Evolutionary conservation across 2,888 invertebrate species (phyloP), one percentile per base, ranked within the genome.

Genomic region (Heteropelma amictum): DNA sequence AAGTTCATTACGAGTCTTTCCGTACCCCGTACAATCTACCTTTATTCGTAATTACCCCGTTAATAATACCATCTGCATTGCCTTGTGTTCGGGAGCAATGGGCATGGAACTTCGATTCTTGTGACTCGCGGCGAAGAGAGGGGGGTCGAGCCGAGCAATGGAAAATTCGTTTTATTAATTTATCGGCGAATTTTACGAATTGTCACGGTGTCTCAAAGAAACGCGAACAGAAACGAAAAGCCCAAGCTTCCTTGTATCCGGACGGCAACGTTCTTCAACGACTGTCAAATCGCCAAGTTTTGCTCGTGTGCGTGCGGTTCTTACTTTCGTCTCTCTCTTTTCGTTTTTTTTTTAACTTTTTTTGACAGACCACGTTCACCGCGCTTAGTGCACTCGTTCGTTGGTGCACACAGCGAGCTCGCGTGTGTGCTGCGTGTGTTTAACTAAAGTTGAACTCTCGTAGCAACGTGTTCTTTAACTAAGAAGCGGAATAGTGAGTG

Each of bases 61-160:
- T 81, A 84, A 81, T 79, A 80, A 80, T 81, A 82, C 86, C 86
- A 85, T 85, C 85, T 86, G 86, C 79, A 84, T 77, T 58, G 79
- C 72, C 60, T 74, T 69, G 74, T 70, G 75, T 76, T 77, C 77
- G 72, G 69, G 75, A 73, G 65, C 75, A 77, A 74, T 77, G 78
- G 78, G 78, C 76, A 76, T 76, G 79, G 73, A 80, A 77, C 77
- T 71, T 78, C 72, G 67, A 61, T 58, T 72, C 72, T 65, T 17
- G 51, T 40, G 56, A 23, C 53, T 51, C 51, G 28, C 42, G 28
- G 49, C n/a, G 38, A 3, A 17, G 26, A 10, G 51, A 28, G 14
- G 17, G 38, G 14, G 17, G 42, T n/a, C 33, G 23, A 47, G 21
- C 38, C 30, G 5, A 26, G 28, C 40, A 30, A 64, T 17, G 12